These are phyloP conservation scores for Eupsilia transversa DNA, from an alignment of 2,888 invertebrate genomes.

Conservation along the genomic window DNA sequence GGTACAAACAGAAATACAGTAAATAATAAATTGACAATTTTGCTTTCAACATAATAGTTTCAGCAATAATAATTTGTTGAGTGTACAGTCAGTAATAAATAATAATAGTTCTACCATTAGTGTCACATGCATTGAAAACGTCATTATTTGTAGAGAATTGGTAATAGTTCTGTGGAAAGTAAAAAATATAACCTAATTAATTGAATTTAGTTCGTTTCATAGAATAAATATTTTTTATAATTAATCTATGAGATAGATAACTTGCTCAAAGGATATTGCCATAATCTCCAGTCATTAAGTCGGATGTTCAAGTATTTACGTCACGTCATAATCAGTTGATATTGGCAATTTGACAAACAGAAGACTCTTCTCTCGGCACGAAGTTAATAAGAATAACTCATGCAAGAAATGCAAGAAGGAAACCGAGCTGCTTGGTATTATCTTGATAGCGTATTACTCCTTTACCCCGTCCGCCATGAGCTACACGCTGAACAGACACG, in stretches of 20 bases:
- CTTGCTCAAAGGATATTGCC: not conserved
- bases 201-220: not conserved
- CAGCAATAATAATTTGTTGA: slow-evolving; percentile 32
- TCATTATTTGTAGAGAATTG: slow-evolving; percentile 1
- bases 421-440: not conserved
- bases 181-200: too few species aligned
- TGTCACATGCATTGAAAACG: slow-evolving; percentile 13
- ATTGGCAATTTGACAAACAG: not conserved
- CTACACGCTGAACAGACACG: not conserved
- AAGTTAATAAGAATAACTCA: not conserved
- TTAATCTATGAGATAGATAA: not conserved
- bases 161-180: not conserved
- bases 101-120: slow-evolving; percentile 1
- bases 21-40: slow-evolving; percentile 40
- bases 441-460: not conserved
- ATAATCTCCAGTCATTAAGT: not conserved
- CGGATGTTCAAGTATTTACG: not conserved
- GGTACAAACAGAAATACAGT: slow-evolving; percentile 17
- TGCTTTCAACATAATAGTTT: slow-evolving; percentile 22
- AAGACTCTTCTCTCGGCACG: not conserved
- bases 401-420: not conserved
- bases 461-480: not conserved
- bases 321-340: not conserved
- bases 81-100: not conserved
- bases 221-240: not conserved